Evolutionary conservation across 2,888 invertebrate genomes (phyloP), one percentile per base, ranked within the genome.

Genomic region (Hirtodrosophila trivittata): DNA sequence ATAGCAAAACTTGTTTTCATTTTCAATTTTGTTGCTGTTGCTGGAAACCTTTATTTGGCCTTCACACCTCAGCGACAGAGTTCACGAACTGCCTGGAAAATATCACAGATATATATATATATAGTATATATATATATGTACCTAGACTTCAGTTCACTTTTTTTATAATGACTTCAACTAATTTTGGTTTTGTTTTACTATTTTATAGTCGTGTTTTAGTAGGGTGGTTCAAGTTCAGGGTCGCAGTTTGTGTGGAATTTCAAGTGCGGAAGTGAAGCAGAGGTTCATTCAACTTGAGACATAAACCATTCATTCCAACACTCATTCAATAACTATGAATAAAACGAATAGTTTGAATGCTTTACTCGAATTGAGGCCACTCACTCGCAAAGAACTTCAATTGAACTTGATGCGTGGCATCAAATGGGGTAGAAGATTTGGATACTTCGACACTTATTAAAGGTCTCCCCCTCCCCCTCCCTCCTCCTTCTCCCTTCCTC

Each of bases 41-140:
- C 30, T 55, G 55, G 59, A 62, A 54, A 64, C 5, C 49, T 41
- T 21, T 21, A 69, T 81, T 75, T 77, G 50, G 73, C 80, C 80
- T 80, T 84, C 80, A 84, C 84, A 80, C 84, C 58, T 84, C 82
- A 63, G 77, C 63, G 57, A 59, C 18, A 81, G 69, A 84, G 85
- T 81, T 80, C 82, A 60, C 49, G 78, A 77, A 77, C 75, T 51
- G 57, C 33, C 42, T 69, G 74, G 28, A 73, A 72, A 73, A 52
- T 18, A 45, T 16, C 21, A 47, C 39, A 26, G 10, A n/a, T n/a
- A n/a, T n/a, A n/a, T n/a, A n/a, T n/a, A n/a, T n/a, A n/a, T n/a
- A n/a, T n/a, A n/a, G n/a, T n/a, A n/a, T n/a, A 45, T 9, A n/a
- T n/a, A n/a, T n/a, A 26, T 6, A 26, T 8, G 26, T 26, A 26